A percentile compares a stretch with the other conserved stretches of the same genome.
phyloP scores from a whole-genome alignment of 2,113 vertebrate genomes.

The Ibidorhyncha struthersii region DNA sequence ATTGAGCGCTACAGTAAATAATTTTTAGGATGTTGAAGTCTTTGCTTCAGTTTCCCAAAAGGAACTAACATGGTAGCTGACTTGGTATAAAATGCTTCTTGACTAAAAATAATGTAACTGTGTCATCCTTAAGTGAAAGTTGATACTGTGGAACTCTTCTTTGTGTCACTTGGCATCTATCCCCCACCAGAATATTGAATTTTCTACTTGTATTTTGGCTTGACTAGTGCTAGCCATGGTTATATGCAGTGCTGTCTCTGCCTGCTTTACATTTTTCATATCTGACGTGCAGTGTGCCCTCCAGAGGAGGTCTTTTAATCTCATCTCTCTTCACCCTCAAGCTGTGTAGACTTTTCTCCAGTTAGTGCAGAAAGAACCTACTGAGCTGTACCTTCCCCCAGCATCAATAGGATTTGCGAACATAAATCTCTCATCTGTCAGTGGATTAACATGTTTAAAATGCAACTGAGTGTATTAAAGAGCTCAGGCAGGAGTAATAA shows the following conservation, averaged over 20 bases:
- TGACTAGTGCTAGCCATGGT: background rate
- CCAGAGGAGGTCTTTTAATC: background rate
- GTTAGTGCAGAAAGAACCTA: background rate
- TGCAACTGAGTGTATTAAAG: background rate
- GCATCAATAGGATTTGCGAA: background rate
- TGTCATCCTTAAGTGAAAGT: background rate
- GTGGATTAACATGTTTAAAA: constrained; percentile 27
- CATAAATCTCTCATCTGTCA: constrained; percentile 5
- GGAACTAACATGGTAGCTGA: background rate
- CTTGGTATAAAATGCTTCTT: background rate
- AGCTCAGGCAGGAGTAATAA: background rate
- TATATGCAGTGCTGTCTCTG: background rate
- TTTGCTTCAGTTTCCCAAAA: constrained; percentile 22
- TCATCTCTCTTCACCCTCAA: background rate
- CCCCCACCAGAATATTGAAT: background rate
- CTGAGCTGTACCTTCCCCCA: background rate
- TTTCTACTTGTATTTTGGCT: background rate
- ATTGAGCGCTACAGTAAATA: background rate
- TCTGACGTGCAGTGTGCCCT: background rate
- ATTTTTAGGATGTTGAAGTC: constrained; percentile 24
- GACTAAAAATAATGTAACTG: constrained; percentile 8
- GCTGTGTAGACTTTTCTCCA: background rate
- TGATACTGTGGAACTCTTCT: background rate
- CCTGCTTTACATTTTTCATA: background rate
- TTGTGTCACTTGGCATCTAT: background rate